Evolutionary conservation across 2,888 invertebrate genomes (phyloP).

Genomic region (Serripes groenlandicus): DNA sequence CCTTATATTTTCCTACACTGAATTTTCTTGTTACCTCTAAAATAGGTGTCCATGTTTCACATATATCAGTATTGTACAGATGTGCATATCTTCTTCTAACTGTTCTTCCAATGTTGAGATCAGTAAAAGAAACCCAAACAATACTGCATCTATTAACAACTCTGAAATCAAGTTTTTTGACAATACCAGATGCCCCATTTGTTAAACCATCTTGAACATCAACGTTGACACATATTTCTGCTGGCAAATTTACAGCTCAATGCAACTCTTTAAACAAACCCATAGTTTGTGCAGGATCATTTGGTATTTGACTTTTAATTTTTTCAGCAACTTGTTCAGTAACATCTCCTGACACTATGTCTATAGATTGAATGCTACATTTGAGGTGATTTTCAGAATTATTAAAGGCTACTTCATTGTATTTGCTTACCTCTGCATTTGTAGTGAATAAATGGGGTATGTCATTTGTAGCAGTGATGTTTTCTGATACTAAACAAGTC

Average conservation of each 20-base stretch:
- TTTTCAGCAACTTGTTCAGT: not conserved
- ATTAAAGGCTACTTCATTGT: constrained; percentile 10
- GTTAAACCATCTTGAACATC: constrained; percentile 61
- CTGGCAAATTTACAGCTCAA: constrained; percentile 22
- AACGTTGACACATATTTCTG: constrained; percentile 45
- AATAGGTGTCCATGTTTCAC: constrained; percentile 30
- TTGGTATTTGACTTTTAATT: constrained; percentile 16
- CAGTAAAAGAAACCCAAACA: constrained; percentile 57
- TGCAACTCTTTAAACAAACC: constrained; percentile 19
- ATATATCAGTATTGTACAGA: constrained; percentile 18
- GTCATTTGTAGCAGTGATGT: not conserved
- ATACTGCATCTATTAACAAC: constrained; percentile 21
- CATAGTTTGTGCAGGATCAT: constrained; percentile 46
- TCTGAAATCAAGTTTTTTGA: constrained; percentile 45
- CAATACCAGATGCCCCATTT: constrained; percentile 54
- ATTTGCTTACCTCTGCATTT: not conserved
- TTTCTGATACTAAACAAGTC: not conserved
- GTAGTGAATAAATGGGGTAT: not conserved
- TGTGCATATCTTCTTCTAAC: constrained; percentile 29
- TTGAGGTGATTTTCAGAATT: no score
- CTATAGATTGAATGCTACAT: not conserved
- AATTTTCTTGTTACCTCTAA: constrained; percentile 39
- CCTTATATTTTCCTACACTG: not conserved
- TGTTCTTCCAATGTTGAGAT: constrained; percentile 21
- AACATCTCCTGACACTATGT: not conserved